Conservation (phyloP, 2,113 vertebrate species). For the Menura novaehollandiae region DNA sequence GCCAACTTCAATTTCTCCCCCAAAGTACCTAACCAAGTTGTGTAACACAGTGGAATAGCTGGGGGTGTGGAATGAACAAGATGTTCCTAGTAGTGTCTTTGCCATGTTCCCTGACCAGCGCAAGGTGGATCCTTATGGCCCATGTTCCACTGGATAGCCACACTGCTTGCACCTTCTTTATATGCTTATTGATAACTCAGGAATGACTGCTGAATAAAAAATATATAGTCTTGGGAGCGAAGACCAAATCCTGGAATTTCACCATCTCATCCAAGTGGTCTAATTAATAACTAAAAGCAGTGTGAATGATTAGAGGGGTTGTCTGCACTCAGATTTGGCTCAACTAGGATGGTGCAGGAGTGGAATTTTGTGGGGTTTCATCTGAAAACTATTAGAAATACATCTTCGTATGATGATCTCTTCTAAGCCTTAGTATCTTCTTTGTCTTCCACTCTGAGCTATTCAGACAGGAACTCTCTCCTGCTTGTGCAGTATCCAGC, state of each 20-base stretch:
- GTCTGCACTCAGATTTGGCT: neutral
- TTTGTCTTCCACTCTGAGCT: neutral
- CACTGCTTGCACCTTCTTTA: neutral
- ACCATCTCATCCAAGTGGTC: neutral
- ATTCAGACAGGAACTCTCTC: neutral
- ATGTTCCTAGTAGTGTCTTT: neutral
- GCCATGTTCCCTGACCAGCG: neutral
- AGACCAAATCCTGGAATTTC: neutral
- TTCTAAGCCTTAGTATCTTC: neutral
- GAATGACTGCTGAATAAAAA: neutral
- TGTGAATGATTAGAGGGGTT: neutral
- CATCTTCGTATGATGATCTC: neutral
- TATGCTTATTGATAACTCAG: neutral
- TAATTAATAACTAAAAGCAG: neutral
- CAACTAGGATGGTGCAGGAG: neutral
- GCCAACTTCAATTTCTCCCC: neutral
- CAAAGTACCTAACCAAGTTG: rapidly evolving
- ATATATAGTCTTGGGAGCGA: neutral
- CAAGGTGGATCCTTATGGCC: neutral
- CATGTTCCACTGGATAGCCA: neutral
- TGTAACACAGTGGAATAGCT: neutral
- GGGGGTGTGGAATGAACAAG: neutral
- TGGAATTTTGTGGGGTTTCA: neutral
- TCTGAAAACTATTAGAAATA: neutral
- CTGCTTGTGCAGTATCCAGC: neutral